phyloP scores from a whole-genome alignment of 2,797 vertebrate genomes.

The Dermochelys coriacea region DNA sequence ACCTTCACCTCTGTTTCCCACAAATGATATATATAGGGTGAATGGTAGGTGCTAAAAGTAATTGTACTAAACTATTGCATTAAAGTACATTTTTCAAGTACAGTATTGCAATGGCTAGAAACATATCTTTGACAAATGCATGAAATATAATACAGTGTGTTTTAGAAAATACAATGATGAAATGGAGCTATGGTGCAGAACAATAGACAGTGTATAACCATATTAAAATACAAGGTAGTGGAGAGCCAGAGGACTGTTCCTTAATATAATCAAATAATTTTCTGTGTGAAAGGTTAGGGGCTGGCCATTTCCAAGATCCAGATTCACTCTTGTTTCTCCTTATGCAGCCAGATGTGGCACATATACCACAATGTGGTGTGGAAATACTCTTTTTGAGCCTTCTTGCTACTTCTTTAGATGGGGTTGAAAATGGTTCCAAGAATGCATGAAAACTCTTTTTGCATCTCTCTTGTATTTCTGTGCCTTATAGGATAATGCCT shows the following conservation, averaged over 20 bases:
- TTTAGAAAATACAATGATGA: conserved; percentile 45
- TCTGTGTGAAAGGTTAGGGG: conserved; percentile 2
- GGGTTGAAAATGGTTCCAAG: no score
- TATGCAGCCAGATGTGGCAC: neutral
- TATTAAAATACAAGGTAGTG: neutral
- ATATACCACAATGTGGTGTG: neutral
- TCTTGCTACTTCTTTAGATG: neutral
- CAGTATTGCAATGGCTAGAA: conserved; percentile 42
- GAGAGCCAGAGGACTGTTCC: neutral
- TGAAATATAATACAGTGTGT: conserved; percentile 10
- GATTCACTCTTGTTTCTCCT: neutral
- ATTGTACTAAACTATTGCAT: conserved; percentile 45
- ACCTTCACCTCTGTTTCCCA: conserved; percentile 42
- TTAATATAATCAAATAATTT: conserved; percentile 40
- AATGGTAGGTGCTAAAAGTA: conserved; percentile 30
- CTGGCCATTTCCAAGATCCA: neutral
- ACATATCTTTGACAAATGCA: conserved; percentile 64
- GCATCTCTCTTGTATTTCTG: neutral
- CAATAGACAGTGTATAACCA: neutral
- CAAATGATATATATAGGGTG: conserved; percentile 29
- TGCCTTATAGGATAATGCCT: neutral
- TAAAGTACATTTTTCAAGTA: conserved; percentile 51
- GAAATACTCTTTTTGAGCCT: neutral
- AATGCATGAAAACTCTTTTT: neutral
- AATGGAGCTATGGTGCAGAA: neutral